A percentile compares a stretch with the other conserved stretches of the same genome.
phyloP scores from a whole-genome alignment of 2,113 vertebrate genomes.

The Pungitius pungitius region DNA sequence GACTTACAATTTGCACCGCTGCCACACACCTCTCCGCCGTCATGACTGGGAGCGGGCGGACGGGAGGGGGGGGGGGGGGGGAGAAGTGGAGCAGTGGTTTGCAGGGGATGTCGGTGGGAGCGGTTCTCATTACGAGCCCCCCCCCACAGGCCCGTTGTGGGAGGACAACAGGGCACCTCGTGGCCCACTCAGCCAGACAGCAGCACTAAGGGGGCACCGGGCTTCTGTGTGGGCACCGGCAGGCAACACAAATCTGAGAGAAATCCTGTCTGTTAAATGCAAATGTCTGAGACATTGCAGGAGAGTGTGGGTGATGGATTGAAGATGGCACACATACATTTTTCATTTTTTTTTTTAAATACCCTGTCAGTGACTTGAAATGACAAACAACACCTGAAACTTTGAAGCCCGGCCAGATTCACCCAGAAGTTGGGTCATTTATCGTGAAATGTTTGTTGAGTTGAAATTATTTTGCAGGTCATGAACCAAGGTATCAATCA shows the following conservation, averaged over 20 bases:
- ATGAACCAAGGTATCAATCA: neutral
- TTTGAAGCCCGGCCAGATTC: constrained; percentile 4
- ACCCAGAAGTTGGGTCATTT: neutral
- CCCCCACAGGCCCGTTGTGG: constrained; percentile 26
- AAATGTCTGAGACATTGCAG: constrained; percentile 28
- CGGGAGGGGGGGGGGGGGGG: too few species aligned
- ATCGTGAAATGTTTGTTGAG: neutral
- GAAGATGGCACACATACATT: constrained; percentile 32
- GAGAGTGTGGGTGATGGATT: constrained; percentile 44
- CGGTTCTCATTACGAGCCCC: constrained; percentile 64
- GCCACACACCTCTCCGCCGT: constrained; percentile 45
- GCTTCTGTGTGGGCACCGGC: constrained; percentile 34
- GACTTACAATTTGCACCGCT: constrained; percentile 44
- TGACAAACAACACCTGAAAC: constrained; percentile 30
- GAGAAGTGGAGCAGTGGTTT: constrained; percentile 27
- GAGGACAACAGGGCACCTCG: constrained; percentile 49
- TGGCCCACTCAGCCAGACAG: constrained; percentile 47
- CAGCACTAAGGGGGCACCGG: constrained; percentile 44
- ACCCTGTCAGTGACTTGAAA: constrained; percentile 37
- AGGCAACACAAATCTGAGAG: constrained; percentile 44
- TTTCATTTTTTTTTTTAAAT: constrained; percentile 35
- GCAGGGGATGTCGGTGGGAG: constrained; percentile 61
- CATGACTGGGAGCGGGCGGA: too few species aligned
- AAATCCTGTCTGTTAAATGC: constrained; percentile 36
- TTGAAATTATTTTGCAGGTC: neutral